A percentile compares a stretch with the other conserved stretches of the same genome.
These are phyloP conservation scores for Bombyx huttoni DNA, from an alignment of 2,888 invertebrate species.

Conservation along the genomic window DNA sequence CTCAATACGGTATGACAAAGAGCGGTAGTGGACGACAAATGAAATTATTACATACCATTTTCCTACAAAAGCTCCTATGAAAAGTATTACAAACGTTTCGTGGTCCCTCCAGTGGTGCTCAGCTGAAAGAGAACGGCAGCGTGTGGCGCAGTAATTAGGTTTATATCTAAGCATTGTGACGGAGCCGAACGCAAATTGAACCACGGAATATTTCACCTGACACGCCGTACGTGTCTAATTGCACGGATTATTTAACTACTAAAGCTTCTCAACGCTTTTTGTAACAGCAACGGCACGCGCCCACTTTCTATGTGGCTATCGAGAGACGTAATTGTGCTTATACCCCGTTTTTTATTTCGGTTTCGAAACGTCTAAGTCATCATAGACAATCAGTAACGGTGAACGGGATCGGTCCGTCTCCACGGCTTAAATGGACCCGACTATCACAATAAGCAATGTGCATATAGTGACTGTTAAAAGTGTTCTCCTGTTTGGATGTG, in stretches of 20 bases:
- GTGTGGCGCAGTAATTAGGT: slow-evolving; percentile 46
- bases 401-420: slow-evolving; percentile 22
- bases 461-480: slow-evolving; percentile 4
- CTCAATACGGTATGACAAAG: slow-evolving; percentile 2
- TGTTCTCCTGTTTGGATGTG: too few relatives aligned
- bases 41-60: slow-evolving; percentile 6
- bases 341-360: slow-evolving; percentile 47
- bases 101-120: slow-evolving; percentile 24
- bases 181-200: slow-evolving; percentile 47
- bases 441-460: slow-evolving; percentile 7
- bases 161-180: slow-evolving; percentile 42
- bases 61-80: slow-evolving; percentile 4
- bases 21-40: slow-evolving; percentile 3
- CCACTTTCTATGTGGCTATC: slow-evolving; percentile 56
- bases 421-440: slow-evolving; percentile 4
- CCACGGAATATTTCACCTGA: slow-evolving; percentile 60
- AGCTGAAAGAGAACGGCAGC: slow-evolving; percentile 36
- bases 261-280: slow-evolving; percentile 51
- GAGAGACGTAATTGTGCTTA: slow-evolving; percentile 54
- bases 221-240: slow-evolving; percentile 60
- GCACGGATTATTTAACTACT: slow-evolving; percentile 61
- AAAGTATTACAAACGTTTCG: slow-evolving; percentile 8
- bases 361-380: slow-evolving; percentile 50
- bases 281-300: slow-evolving; percentile 52
- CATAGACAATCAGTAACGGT: slow-evolving; percentile 47